A percentile compares a stretch with the other conserved stretches of the same genome.
phyloP scores from a whole-genome alignment of 2,113 vertebrate genomes.

The Ondatra zibethicus region DNA sequence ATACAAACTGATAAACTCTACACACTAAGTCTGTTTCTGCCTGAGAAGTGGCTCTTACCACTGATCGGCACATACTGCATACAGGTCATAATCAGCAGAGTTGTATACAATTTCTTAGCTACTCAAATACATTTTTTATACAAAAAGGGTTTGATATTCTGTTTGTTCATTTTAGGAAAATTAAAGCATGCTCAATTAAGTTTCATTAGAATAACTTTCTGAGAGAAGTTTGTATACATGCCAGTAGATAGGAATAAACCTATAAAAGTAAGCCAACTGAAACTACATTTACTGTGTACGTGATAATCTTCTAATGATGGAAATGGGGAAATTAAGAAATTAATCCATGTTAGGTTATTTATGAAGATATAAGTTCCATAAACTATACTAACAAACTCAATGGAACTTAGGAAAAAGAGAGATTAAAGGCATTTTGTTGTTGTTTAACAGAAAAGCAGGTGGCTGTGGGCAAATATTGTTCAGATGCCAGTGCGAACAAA shows the following conservation, averaged over 20 bases:
- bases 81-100: background rate
- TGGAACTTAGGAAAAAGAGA: conserved; percentile 16
- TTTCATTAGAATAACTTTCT: background rate
- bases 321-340: background rate
- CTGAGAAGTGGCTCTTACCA: background rate
- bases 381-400: background rate
- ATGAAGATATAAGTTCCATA: background rate
- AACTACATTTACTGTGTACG: background rate
- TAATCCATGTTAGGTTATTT: background rate
- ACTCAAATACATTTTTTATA: background rate
- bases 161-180: background rate
- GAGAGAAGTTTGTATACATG: background rate
- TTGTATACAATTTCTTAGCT: background rate
- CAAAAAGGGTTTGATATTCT: background rate
- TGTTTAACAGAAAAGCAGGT: background rate
- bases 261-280: background rate
- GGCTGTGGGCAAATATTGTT: background rate
- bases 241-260: background rate
- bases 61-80: background rate
- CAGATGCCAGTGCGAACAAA: background rate
- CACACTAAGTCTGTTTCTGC: background rate
- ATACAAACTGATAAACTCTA: background rate
- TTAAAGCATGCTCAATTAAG: conserved; percentile 23
- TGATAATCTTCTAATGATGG: background rate
- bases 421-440: background rate